Evolutionary conservation across 2,113 vertebrate genomes (phyloP), one percentile per base, ranked within the genome.

Genomic region (Chaetorhynchus papuensis): DNA sequence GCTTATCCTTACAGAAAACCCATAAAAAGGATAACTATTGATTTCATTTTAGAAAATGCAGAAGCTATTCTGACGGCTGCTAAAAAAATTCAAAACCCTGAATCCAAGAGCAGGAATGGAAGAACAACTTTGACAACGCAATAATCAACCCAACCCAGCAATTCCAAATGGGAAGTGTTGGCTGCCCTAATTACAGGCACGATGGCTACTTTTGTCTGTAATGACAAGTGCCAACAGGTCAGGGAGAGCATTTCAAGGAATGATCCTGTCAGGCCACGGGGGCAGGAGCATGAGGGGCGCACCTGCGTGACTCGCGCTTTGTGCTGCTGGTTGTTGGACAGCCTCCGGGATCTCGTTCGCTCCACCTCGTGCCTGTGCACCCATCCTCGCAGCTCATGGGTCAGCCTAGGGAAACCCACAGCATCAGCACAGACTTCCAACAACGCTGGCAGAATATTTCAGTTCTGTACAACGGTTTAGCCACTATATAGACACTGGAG

Each of bases 321-420:
- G 54, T 95, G 96, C 50, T 96, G 94, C 31, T 94, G 90, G 79
- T 23, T 90, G 66, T 96, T 95, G 39, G 90, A 94, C 22, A 69
- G 1, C 24, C 94, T 83, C 37, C 95, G 94, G 11, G 91, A 97
- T 10, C 94, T 76, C 9, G 94, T 97, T 21, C 80, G 77, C 56
- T 97, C 89, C 64, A 96, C 96, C 79, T 97, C 91, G 18, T 97
- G 96, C 53, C 96, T 92, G 37, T 93, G 96, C 61, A 97, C 96
- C 96, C 96, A 97, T 7, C 96, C 96, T 31, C 96, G 94, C 26
- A 97, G 94, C 23, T 97, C 96, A 0, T 97, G 96, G 60, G 84
- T 94, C 80, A 97, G 61, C 86, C 96, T 97, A 41, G 47, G 60
- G 49, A 59, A 77, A 24, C 1, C 33, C 77, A 85, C 27, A 93